These are phyloP conservation scores for Melanotaenia duboulayi DNA, from an alignment of 2,113 vertebrate genomes.

Conservation along the genomic window DNA sequence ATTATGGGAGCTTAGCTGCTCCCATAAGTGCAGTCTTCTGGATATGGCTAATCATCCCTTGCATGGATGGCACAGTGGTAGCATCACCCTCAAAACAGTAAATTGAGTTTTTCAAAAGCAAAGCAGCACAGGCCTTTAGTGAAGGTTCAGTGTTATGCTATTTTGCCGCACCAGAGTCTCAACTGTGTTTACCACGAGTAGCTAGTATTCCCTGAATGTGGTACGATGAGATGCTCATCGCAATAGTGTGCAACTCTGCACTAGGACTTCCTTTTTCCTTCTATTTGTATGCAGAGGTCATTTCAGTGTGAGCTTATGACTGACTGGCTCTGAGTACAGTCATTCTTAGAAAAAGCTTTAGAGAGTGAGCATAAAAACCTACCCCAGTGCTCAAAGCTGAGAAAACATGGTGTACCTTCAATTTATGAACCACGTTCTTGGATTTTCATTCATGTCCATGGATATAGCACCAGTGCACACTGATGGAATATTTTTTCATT, in stretches of 20 bases:
- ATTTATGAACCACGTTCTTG: background rate
- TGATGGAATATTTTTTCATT: background rate
- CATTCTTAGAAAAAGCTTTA: background rate
- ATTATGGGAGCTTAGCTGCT: too few relatives aligned
- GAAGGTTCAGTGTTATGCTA: background rate
- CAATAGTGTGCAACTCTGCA: background rate
- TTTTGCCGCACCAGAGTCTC: background rate
- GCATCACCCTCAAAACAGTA: background rate
- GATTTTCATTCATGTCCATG: conserved; percentile 1
- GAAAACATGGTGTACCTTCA: background rate
- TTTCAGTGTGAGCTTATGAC: background rate
- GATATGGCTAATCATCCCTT: background rate
- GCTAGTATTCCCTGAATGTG: too few relatives aligned
- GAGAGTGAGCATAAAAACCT: background rate
- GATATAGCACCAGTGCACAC: background rate
- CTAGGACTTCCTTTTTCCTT: background rate
- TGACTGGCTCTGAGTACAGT: background rate
- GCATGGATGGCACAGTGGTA: background rate
- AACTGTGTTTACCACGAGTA: background rate
- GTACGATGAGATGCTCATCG: background rate
- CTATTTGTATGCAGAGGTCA: background rate
- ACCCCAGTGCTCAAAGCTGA: too few relatives aligned
- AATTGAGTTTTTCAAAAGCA: background rate
- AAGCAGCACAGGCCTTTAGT: too few relatives aligned
- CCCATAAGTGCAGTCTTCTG: too few relatives aligned